These are phyloP conservation scores for Biston stratarius DNA, from an alignment of 2,888 invertebrate genomes.

Conservation along the genomic window DNA sequence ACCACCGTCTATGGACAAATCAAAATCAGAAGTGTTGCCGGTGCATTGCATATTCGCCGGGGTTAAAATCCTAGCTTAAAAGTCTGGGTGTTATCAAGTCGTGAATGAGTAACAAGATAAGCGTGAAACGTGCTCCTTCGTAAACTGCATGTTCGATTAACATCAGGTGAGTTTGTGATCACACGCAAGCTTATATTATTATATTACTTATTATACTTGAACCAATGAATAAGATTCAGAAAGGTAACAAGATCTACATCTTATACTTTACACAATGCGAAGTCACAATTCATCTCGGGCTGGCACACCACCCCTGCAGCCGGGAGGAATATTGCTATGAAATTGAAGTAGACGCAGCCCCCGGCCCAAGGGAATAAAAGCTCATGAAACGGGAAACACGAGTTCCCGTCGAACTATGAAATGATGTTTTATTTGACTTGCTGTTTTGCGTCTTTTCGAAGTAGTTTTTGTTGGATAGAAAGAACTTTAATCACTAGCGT, in stretches of 20 bases:
- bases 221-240: slow-evolving; percentile 5
- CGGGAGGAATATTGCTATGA: slow-evolving; percentile 67
- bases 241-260: slow-evolving; percentile 18
- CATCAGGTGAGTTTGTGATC: too few relatives aligned
- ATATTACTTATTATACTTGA: background rate
- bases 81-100: too few relatives aligned
- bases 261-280: slow-evolving; percentile 24
- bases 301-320: slow-evolving; percentile 33
- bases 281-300: slow-evolving; percentile 45
- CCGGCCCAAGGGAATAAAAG: slow-evolving; percentile 47
- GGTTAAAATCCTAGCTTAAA: too few relatives aligned
- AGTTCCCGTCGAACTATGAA: slow-evolving; percentile 48
- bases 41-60: too few relatives aligned
- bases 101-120: too few relatives aligned
- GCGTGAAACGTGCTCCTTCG: too few relatives aligned
- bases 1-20: too few relatives aligned
- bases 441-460: slow-evolving; percentile 1
- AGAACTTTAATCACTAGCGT: background rate
- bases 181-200: too few relatives aligned
- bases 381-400: slow-evolving; percentile 47
- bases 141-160: too few relatives aligned
- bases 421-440: slow-evolving; percentile 43
- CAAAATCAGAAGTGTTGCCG: too few relatives aligned
- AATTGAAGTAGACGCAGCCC: slow-evolving; percentile 64
- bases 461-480: background rate